These are phyloP conservation scores for Centropus bengalensis DNA, from an alignment of 2,113 vertebrate genomes.

Conservation along the genomic window DNA sequence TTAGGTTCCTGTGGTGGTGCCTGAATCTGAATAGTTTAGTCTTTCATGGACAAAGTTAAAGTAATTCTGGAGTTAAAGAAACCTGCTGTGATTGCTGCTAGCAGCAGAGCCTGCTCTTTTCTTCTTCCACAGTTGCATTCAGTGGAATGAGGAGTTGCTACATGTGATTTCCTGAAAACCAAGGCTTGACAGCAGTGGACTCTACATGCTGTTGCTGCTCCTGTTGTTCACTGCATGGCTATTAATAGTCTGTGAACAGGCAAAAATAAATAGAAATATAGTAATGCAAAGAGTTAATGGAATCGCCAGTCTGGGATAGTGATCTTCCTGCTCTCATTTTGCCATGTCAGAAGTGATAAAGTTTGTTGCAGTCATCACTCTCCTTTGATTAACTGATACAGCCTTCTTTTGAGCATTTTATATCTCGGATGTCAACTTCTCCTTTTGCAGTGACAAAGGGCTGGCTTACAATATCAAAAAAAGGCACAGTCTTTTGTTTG, in stretches of 20 bases:
- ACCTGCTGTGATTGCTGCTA: neutral
- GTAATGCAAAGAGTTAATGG: slow-evolving; percentile 35
- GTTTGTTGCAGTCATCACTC: slow-evolving; percentile 44
- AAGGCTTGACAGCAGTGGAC: neutral
- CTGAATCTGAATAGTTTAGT: slow-evolving; percentile 32
- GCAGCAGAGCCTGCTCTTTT: neutral
- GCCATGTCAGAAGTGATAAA: slow-evolving; percentile 45
- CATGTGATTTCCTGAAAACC: neutral
- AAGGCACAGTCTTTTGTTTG: slow-evolving; percentile 9
- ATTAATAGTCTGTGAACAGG: neutral
- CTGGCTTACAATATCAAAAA: slow-evolving; percentile 9
- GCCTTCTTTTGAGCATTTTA: slow-evolving; percentile 61
- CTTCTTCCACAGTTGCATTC: neutral
- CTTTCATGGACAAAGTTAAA: slow-evolving; percentile 23
- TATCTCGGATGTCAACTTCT: slow-evolving; percentile 43
- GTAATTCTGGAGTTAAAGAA: neutral
- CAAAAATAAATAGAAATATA: slow-evolving; percentile 32
- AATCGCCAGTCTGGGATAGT: neutral
- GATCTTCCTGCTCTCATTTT: slow-evolving; percentile 52
- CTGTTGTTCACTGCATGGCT: neutral
- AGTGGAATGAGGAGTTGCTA: neutral
- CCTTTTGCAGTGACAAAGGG: slow-evolving; percentile 36
- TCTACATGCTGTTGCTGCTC: neutral
- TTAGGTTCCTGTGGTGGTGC: slow-evolving; percentile 3
- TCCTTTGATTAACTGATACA: slow-evolving; percentile 59